phyloP scores from a whole-genome alignment of 2,888 invertebrate genomes.

The Tipula lateralis region DNA sequence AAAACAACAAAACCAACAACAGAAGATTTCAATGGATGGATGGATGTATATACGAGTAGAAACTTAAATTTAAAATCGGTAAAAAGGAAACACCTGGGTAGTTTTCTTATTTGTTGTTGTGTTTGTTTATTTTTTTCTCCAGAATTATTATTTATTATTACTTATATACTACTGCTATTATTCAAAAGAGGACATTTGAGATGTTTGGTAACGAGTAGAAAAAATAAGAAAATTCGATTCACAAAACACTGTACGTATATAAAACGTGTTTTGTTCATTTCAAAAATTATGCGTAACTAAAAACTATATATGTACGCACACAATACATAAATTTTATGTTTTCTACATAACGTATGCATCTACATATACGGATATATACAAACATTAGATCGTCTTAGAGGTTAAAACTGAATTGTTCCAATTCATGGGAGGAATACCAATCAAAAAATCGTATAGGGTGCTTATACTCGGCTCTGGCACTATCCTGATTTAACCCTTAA shows the following conservation, averaged over 20 bases:
- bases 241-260: background rate
- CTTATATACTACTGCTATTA: background rate
- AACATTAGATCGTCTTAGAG: background rate
- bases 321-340: background rate
- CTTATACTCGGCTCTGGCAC: background rate
- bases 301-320: background rate
- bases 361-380: too few species aligned
- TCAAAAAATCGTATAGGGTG: background rate
- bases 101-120: background rate
- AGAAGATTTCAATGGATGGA: background rate
- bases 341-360: background rate
- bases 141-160: slow-evolving; percentile 24
- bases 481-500: background rate
- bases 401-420: background rate
- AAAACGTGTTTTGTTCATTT: background rate
- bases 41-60: too few species aligned
- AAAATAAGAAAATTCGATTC: background rate
- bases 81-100: slow-evolving; percentile 19
- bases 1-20: slow-evolving; percentile 14
- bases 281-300: slow-evolving; percentile 15
- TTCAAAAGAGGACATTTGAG: background rate
- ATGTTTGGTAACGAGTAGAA: background rate
- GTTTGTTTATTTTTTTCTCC: background rate
- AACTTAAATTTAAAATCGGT: background rate
- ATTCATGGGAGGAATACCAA: background rate